Base-by-base conservation (phyloP, 2,797 vertebrate genomes). In the Botia kubotai region DNA sequence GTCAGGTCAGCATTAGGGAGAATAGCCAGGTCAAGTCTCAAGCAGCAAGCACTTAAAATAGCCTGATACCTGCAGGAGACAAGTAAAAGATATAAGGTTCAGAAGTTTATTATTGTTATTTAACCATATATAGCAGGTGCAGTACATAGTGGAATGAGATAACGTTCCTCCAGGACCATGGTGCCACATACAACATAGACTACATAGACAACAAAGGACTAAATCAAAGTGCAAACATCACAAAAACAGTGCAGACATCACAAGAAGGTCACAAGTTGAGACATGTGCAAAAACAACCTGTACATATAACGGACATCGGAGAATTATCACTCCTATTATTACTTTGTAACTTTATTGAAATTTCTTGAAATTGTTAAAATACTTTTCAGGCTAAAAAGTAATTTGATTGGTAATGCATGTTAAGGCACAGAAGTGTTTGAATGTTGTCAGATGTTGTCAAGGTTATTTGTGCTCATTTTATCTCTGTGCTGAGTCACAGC, bases 1-100 rank as follows among this genome's bases (percentile, higher is more conserved):
- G 96, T 98, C 86, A 97, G 92, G 88, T 98, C 97, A 7, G 94
- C 94, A 21, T 92, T 93, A 75, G 96, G 96, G 62, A 98, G 93
- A 78, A 95, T 94, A 71, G 94, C 92, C 82, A 98, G 87, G 89
- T 98, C 96, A 53, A 94, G 94, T 87, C 95, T 92, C 75, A 98
- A 91, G 86, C 96, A 97, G 90, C 96, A 98, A 84, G 92, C 90
- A 46, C 94, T 95, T 85, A 98, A 85, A 75, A 97, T 95, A 0
- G 88, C 92, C 82, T 97, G 96, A 85, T 97, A 98, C 67, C 96
- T 97, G 87, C 58, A 83, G 65, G 80, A 88, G 48, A 89, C 67
- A 69, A 2, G 26, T 23, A 4, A 29, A 52, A 48, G 58, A 29
- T 23, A 43, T 33, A 8, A 52, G 23, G 23, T 26, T 26, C 23